A percentile compares a stretch with the other conserved stretches of the same genome.
Conservation (phyloP, 1,140 invertebrate species). For the Caerostris extrusa region DNA sequence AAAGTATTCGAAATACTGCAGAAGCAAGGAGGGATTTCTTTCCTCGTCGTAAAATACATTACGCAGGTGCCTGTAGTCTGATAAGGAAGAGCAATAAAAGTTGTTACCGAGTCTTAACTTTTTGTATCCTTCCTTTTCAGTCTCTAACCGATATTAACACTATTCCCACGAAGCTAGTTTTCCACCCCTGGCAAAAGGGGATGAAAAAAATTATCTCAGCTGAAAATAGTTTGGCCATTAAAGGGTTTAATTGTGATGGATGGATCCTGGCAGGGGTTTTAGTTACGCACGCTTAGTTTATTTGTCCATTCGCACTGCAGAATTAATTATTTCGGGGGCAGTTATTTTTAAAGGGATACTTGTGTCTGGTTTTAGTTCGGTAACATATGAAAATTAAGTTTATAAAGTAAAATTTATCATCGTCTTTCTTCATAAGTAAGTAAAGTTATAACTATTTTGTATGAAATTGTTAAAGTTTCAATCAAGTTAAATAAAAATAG, state of each 20-base stretch:
- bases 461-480: too few relatives aligned
- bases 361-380: too few relatives aligned
- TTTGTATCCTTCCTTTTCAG: slow-evolving; percentile 4
- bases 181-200: neutral
- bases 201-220: slow-evolving; percentile 36
- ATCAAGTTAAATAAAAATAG: too few relatives aligned
- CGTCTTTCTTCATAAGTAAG: too few relatives aligned
- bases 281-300: too few relatives aligned
- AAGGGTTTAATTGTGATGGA: neutral
- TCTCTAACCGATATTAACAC: neutral
- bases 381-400: too few relatives aligned
- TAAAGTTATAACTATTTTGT: too few relatives aligned
- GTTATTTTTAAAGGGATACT: too few relatives aligned
- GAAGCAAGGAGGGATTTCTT: neutral
- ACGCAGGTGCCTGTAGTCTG: slow-evolving; percentile 16
- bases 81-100: slow-evolving; percentile 40
- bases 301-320: too few relatives aligned
- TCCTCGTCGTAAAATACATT: slow-evolving; percentile 3
- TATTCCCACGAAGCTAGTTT: neutral
- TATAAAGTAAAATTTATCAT: too few relatives aligned
- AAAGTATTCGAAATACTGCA: neutral
- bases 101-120: slow-evolving; percentile 6
- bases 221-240: neutral
- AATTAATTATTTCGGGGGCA: too few relatives aligned
- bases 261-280: too few relatives aligned